Evolutionary conservation across 2,797 vertebrate species (phyloP).

Genomic region (Natrix natrix): DNA sequence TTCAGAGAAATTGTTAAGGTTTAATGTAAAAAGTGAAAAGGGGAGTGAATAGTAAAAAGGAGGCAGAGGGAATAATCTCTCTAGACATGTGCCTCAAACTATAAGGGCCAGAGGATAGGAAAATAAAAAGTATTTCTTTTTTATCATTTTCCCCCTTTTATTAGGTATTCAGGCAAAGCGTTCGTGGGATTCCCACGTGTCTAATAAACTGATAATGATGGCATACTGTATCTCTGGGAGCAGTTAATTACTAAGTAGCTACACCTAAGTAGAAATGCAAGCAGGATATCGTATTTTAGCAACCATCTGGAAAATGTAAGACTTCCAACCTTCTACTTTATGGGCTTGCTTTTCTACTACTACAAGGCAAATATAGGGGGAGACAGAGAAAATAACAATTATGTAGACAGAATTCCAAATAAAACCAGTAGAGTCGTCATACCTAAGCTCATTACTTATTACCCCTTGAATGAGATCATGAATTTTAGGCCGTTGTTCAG

Average conservation of each 20-base stretch:
- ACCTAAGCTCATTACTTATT: not conserved
- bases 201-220: not conserved
- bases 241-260: not conserved
- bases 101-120: not conserved
- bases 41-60: not conserved
- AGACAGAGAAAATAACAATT: not conserved
- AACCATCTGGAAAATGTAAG: not conserved
- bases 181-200: not conserved
- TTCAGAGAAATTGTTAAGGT: not conserved
- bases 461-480: not conserved
- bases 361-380: not conserved
- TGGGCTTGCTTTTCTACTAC: not conserved
- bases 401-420: not conserved
- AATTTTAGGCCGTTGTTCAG: not conserved
- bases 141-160: not conserved
- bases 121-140: not conserved
- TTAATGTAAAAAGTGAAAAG: not conserved
- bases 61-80: not conserved
- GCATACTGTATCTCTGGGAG: not conserved
- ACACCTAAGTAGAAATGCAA: not conserved
- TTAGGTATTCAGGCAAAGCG: not conserved
- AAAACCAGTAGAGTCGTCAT: not conserved
- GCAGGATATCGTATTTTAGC: not conserved
- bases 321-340: not conserved
- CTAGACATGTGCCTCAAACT: not conserved